Conservation (phyloP, 1,140 invertebrate genomes). For the Zeugodacus cucurbitae region DNA sequence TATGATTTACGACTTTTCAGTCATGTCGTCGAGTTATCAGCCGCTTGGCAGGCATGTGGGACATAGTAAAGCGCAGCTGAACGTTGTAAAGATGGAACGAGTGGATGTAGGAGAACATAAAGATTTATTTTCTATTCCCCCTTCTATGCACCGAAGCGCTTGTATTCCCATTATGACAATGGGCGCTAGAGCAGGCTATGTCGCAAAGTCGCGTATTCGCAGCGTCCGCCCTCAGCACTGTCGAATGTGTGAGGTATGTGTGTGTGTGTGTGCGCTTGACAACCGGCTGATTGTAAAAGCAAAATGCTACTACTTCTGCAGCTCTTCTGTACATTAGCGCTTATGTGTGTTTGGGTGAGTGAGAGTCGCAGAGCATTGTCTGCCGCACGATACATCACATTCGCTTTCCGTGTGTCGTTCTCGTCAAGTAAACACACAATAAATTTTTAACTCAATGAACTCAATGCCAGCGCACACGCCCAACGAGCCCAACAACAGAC, state of each 20-base stretch:
- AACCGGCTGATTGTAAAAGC: neutral
- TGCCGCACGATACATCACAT: neutral
- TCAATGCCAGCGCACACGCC: neutral
- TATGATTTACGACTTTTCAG: slow-evolving; percentile 15
- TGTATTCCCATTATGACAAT: neutral
- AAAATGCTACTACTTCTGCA: neutral
- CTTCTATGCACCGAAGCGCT: neutral
- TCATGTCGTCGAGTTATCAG: slow-evolving; percentile 7
- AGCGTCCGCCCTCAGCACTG: neutral
- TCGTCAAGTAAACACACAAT: slow-evolving; percentile 28
- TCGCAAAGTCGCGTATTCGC: neutral
- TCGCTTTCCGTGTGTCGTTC: neutral
- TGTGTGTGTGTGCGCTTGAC: neutral
- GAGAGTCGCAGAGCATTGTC: neutral
- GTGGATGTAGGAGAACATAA: neutral
- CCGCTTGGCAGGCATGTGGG: neutral
- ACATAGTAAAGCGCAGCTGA: neutral
- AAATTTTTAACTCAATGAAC: slow-evolving; percentile 21
- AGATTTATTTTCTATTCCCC: neutral
- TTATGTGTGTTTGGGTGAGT: neutral
- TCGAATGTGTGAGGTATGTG: neutral
- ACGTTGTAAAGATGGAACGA: neutral
- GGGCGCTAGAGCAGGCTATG: neutral
- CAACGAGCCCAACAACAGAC: neutral
- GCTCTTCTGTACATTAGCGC: neutral